Evolutionary conservation across 2,888 invertebrate genomes (phyloP), one percentile per base, ranked within the genome.

Genomic region (Barypeithes pellucidus): DNA sequence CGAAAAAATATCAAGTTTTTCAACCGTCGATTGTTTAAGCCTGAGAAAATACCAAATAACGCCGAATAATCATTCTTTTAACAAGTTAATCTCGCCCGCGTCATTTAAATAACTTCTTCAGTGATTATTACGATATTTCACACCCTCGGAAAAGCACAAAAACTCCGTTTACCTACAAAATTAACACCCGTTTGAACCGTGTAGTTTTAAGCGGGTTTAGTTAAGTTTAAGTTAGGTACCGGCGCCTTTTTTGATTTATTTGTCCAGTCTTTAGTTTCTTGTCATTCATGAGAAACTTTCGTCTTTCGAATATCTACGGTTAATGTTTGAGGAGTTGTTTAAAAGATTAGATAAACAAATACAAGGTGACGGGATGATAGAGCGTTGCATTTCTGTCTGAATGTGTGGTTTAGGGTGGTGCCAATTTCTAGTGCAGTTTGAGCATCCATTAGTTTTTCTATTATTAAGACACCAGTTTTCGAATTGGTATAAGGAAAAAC

Each of bases 91-190:
- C n/a, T 20, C 9, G 41, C 39, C 39, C 11, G n/a, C 20, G 8
- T 20, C 68, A 63, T 73, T 73, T 47, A 59, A 67, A 67, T 39
- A 74, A 70, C 71, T 74, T 71, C 74, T 71, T 74, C 74, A 74
- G 71, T 71, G 57, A 74, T 70, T 69, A 74, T 67, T 59, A 45
- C 60, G 67, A 71, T 41, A 67, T 74, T 71, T 74, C 74, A 70
- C 74, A 74, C 74, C 74, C 43, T 43, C 61, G 24, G n/a, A 33
- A 62, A 59, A 62, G 54, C 52, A 61, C 33, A 33, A 60, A 70
- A 67, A 22, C 36, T 9, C 8, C 29, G 68, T 73, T 67, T 68
- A 54, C 62, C 63, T 57, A 57, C 33, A 20, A 18, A 2, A 57
- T 73, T 72, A 72, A 62, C 66, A 47, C 52, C 29, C 14, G 52